Evolutionary conservation across 2,113 vertebrate genomes (phyloP).

Genomic region (Orthonyx spaldingii): DNA sequence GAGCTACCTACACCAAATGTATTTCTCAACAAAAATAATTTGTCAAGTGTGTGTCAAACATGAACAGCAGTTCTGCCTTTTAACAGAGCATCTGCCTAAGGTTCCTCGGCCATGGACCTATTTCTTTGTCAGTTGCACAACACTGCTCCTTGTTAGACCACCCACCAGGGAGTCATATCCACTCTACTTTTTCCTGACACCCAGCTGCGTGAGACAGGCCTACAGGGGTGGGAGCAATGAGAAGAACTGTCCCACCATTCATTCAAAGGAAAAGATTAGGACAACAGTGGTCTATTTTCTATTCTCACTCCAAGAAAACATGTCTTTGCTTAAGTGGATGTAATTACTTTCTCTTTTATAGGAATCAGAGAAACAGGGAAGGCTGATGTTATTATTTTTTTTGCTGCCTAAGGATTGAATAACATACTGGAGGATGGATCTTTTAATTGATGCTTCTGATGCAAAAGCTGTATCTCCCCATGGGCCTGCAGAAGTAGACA

Average conservation of each 20-base stretch:
- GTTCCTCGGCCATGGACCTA: not conserved
- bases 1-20: not conserved
- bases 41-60: not conserved
- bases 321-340: not conserved
- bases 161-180: not conserved
- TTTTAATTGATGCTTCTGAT: not conserved
- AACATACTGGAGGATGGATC: not conserved
- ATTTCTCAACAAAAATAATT: not conserved
- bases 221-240: not conserved
- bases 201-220: not conserved
- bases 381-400: not conserved
- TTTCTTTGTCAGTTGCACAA: not conserved
- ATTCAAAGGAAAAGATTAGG: not conserved
- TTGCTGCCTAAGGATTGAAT: not conserved
- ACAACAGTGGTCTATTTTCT: not conserved
- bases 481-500: not conserved
- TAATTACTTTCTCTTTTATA: not conserved
- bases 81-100: not conserved
- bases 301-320: not conserved
- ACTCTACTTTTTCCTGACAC: not conserved
- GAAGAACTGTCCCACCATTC: not conserved
- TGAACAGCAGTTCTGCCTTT: not conserved
- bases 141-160: not conserved
- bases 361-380: not conserved
- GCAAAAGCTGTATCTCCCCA: not conserved